Base-by-base conservation (phyloP, 37 sponge, comb jelly and placozoan species). In the Axinella damicornis region DNA sequence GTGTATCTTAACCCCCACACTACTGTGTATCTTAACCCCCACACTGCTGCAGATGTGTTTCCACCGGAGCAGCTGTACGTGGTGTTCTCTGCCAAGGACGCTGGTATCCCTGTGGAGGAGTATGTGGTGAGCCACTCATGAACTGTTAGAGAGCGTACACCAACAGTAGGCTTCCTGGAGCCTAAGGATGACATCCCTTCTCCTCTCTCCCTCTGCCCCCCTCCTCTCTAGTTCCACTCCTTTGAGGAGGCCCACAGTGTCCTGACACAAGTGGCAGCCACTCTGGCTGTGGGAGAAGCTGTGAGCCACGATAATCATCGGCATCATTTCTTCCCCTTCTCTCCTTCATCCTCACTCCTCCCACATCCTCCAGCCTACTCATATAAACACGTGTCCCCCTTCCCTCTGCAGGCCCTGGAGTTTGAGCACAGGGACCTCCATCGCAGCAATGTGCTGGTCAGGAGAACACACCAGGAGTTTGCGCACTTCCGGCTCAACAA, bases 381-480 rank as follows among this genome's bases (percentile, higher is more conserved):
- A 18, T 56, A 56, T 18, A 56, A 15, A 56, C 57, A 56, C 57
- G 18, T 18, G 18, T 18, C 15, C 57, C 17, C 17, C 18, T 15
- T 56, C n/a, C n/a, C 30, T 4, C 65, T 22, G 39, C 74, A 87
- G 88, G 75, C 81, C 9, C 68, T 87, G 56, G 35, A 72, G 0
- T 78, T 87, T 56, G 88, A 87, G 31, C 88, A 88, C 59, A 71
- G 92, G 16, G 92, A 91, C 41, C 73, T 91, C 12, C 92, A 91
- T 79, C 56, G 86, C 67, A 83, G 87, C 21, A 91, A 91, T 38
- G 70, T 91, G 0, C 84, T 91, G 39, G 74, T 91, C 33, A 74
- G 40, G 15, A 32, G 28, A 19, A 79, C 80, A 14, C 73, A 52
- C 12, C 82, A 86, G 40, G 59, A 30, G 1, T 27, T 39, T 21